Conservation (phyloP, 2,888 invertebrate genomes). For the Trachelus troglodyta region DNA sequence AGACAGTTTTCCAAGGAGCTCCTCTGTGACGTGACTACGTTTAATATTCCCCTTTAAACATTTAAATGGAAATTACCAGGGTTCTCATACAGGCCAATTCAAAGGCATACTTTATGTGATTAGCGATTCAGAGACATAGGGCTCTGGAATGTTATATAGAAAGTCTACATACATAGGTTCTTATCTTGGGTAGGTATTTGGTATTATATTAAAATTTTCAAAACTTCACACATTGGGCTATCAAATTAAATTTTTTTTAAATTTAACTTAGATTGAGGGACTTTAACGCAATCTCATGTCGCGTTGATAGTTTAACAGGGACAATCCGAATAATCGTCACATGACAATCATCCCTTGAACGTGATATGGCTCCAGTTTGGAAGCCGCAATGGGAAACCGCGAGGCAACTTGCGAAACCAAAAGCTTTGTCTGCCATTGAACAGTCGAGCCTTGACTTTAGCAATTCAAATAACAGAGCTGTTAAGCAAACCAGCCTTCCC, state of each 20-base stretch:
- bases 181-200: neutral
- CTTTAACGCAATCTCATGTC: neutral
- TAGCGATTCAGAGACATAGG: neutral
- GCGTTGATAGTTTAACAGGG: neutral
- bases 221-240: no score
- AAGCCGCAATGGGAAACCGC: neutral
- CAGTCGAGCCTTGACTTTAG: neutral
- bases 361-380: neutral
- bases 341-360: neutral
- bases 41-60: neutral
- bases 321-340: neutral
- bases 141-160: no score
- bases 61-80: neutral
- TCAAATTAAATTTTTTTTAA: no score
- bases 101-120: neutral
- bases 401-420: neutral
- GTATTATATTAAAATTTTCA: neutral
- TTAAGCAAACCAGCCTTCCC: neutral
- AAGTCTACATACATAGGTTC: no score
- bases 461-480: constrained; percentile 5
- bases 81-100: neutral
- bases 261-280: neutral
- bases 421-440: constrained; percentile 2
- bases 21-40: neutral
- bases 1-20: neutral